A percentile compares a stretch with the other conserved stretches of the same genome.
Conservation (phyloP, 2,888 invertebrate genomes). For the Orthonevra nobilis region DNA sequence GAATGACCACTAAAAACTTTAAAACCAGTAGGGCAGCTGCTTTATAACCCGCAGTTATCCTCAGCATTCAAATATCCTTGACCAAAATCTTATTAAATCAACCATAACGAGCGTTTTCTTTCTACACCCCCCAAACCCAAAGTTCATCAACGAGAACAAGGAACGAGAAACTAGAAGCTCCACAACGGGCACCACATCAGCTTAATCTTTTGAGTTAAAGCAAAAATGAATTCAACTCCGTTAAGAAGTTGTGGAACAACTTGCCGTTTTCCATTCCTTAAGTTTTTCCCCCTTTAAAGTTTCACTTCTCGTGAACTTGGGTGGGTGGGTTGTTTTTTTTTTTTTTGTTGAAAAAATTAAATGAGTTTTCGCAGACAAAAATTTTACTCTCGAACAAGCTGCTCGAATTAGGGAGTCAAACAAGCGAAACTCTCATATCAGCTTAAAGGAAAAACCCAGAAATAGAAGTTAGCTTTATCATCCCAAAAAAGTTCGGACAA, state of each 20-base stretch:
- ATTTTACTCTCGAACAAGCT: conserved; percentile 60
- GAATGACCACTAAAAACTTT: too few relatives aligned
- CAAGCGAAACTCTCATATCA: conserved; percentile 15
- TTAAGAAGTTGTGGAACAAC: conserved; percentile 55
- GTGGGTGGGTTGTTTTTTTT: background rate
- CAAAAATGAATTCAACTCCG: conserved; percentile 1
- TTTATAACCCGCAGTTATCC: conserved; percentile 14
- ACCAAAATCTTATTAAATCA: conserved; percentile 66
- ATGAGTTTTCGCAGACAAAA: conserved; percentile 65
- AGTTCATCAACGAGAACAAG: conserved; percentile 40
- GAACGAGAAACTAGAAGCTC: conserved; percentile 1
- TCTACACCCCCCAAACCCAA: background rate
- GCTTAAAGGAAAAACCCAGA: background rate
- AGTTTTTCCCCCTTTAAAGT: conserved; percentile 47
- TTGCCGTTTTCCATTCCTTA: conserved; percentile 29
- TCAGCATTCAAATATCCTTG: conserved; percentile 64
- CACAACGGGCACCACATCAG: background rate
- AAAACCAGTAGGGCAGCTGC: too few relatives aligned
- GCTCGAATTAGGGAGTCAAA: conserved; percentile 10
- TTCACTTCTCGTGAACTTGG: conserved; percentile 23
- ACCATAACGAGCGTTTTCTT: conserved; percentile 64
- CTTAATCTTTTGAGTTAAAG: background rate
- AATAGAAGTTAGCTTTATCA: conserved; percentile 65
- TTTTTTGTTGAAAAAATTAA: conserved; percentile 38
- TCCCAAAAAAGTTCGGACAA: conserved; percentile 64